A percentile compares a stretch with the other conserved stretches of the same genome.
These are phyloP conservation scores for Dipus sagitta DNA, from an alignment of 2,797 vertebrate genomes.

Conservation along the genomic window DNA sequence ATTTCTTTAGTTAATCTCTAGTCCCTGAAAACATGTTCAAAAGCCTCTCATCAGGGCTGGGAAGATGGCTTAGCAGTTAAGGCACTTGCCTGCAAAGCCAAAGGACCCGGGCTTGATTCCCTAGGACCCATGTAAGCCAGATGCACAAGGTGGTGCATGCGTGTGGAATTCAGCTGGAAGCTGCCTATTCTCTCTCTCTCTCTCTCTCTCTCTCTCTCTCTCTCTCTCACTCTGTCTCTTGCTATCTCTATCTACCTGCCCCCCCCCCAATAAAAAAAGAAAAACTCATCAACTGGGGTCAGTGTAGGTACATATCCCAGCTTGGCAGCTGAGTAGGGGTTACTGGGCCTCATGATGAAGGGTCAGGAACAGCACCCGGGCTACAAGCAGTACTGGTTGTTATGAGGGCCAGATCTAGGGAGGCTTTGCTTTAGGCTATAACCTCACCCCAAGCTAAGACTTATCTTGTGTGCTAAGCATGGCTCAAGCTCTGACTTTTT, in stretches of 20 bases:
- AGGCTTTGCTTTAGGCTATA: not conserved
- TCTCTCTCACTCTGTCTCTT: too few relatives aligned
- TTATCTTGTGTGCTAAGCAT: not conserved
- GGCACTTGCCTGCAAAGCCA: too few relatives aligned
- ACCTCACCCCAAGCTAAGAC: not conserved
- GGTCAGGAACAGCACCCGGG: not conserved
- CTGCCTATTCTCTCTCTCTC: too few relatives aligned
- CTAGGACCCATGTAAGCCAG: too few relatives aligned
- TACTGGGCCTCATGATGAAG: not conserved
- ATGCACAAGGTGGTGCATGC: too few relatives aligned
- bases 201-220: too few relatives aligned
- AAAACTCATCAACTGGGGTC: not conserved
- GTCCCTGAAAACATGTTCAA: not conserved
- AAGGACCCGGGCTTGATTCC: too few relatives aligned
- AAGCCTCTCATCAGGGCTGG: too few relatives aligned
- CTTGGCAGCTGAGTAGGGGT: not conserved
- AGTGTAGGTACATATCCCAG: not conserved
- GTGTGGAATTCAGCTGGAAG: not conserved
- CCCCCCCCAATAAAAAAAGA: not conserved
- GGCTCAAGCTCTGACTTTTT: constrained; percentile 32
- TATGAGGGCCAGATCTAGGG: not conserved
- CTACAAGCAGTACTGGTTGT: not conserved
- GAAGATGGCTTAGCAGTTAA: too few relatives aligned
- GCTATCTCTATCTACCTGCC: too few relatives aligned
- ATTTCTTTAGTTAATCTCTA: constrained; percentile 34